Conservation (phyloP, 2,888 invertebrate genomes). For the Phorcus lineatus region DNA sequence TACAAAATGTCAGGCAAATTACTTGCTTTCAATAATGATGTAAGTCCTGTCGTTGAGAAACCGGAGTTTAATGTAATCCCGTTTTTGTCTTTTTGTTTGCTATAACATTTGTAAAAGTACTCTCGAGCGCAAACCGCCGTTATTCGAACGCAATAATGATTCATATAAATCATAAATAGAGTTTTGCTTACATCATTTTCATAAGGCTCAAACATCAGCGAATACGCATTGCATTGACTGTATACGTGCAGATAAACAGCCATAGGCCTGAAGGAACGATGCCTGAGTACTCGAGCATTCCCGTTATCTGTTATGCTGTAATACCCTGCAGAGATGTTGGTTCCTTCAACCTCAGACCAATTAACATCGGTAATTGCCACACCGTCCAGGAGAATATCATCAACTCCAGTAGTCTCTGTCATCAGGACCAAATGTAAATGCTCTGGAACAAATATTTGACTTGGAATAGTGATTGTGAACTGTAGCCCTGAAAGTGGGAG, state of each 20-base stretch:
- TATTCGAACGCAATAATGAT: too few species aligned
- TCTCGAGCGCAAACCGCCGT: too few species aligned
- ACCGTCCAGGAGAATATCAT: background rate
- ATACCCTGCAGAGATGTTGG: background rate
- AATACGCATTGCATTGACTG: background rate
- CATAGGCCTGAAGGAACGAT: background rate
- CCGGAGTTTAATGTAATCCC: too few species aligned
- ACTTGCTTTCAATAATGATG: too few species aligned
- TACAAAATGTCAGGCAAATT: too few species aligned
- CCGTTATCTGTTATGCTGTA: background rate
- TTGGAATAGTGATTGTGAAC: background rate
- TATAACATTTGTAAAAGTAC: too few species aligned
- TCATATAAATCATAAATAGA: too few species aligned
- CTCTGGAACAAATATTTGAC: background rate
- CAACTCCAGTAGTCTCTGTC: background rate
- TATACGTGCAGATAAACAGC: background rate
- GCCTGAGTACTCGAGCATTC: background rate
- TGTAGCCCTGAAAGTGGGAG: background rate
- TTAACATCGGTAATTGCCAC: background rate
- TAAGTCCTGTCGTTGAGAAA: too few species aligned
- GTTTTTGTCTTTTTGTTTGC: too few species aligned
- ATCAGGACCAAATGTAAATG: background rate
- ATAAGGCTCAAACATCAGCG: background rate
- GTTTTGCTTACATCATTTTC: background rate
- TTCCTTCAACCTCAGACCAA: background rate